A percentile compares a stretch with the other conserved stretches of the same genome.
phyloP scores from a whole-genome alignment of 2,888 invertebrate genomes.

The Portevinia maculata region DNA sequence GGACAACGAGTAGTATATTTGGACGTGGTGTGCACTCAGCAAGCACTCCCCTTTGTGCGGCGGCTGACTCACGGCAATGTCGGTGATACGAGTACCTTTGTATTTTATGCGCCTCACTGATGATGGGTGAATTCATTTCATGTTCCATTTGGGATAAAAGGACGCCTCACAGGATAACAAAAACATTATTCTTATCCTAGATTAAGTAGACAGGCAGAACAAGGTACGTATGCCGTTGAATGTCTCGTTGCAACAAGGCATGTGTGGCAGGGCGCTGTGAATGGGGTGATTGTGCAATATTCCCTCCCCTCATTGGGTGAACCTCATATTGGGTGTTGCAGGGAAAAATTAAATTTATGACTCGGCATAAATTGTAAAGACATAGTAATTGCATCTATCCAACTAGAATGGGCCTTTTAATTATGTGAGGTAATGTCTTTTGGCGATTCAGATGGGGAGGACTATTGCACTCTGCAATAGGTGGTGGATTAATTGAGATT shows the following conservation, averaged over 20 bases:
- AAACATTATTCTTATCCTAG: slow-evolving; percentile 73
- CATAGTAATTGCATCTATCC: slow-evolving; percentile 59
- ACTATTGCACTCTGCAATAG: slow-evolving; percentile 34
- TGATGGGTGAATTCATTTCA: slow-evolving; percentile 68
- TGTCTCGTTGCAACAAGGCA: slow-evolving; percentile 32
- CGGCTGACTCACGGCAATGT: slow-evolving; percentile 26
- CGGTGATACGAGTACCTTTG: slow-evolving; percentile 50
- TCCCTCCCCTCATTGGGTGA: slow-evolving; percentile 21
- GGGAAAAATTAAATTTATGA: slow-evolving; percentile 79
- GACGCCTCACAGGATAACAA: slow-evolving; percentile 71
- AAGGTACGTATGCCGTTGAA: slow-evolving; percentile 35
- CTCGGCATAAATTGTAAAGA: slow-evolving; percentile 78
- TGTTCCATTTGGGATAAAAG: slow-evolving; percentile 68
- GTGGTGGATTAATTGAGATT: slow-evolving; percentile 58
- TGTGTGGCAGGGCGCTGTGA: slow-evolving; percentile 6
- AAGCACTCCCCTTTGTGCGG: slow-evolving; percentile 36
- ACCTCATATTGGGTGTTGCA: slow-evolving; percentile 31
- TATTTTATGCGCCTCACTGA: slow-evolving; percentile 49
- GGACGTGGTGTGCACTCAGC: slow-evolving; percentile 9
- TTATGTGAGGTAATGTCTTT: slow-evolving; percentile 66
- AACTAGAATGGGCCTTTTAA: slow-evolving; percentile 63
- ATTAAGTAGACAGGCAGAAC: slow-evolving; percentile 70
- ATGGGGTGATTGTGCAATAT: slow-evolving; percentile 66
- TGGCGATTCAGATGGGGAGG: background rate
- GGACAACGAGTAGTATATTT: slow-evolving; percentile 12